A percentile compares a stretch with the other conserved stretches of the same genome.
Evolutionary conservation across 2,888 invertebrate genomes (phyloP).

Genomic region (Cerastis leucographa): DNA sequence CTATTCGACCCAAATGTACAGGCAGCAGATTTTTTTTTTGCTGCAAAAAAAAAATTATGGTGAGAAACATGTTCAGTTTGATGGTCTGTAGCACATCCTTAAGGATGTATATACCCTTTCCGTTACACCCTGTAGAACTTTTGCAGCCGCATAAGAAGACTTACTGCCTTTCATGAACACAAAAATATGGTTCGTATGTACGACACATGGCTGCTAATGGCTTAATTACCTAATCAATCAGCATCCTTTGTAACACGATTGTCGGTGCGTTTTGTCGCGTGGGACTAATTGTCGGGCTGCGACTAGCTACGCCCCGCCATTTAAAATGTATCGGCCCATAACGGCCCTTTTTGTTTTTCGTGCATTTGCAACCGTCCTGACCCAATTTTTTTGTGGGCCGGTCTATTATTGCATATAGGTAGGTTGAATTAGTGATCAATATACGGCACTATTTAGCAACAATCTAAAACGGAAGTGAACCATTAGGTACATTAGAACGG

Average conservation of each 20-base stretch:
- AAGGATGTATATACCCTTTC: too few relatives aligned
- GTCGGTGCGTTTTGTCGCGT: slow-evolving; percentile 70
- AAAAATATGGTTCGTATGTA: neutral
- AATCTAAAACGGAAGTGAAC: too few relatives aligned
- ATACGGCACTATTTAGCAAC: too few relatives aligned
- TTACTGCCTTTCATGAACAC: neutral
- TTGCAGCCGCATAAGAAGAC: neutral
- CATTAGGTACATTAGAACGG: neutral
- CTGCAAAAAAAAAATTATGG: too few relatives aligned
- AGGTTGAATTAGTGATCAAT: slow-evolving; percentile 5
- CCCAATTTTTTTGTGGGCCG: slow-evolving; percentile 41
- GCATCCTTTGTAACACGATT: slow-evolving; percentile 60
- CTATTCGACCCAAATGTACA: too few relatives aligned
- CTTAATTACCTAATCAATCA: neutral
- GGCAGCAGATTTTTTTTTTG: too few relatives aligned
- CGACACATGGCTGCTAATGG: neutral
- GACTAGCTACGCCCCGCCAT: slow-evolving; percentile 61
- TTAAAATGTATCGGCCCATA: slow-evolving; percentile 71
- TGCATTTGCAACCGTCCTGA: slow-evolving; percentile 43
- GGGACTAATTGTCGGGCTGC: slow-evolving; percentile 71
- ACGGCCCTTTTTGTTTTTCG: slow-evolving; percentile 61
- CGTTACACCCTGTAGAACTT: too few relatives aligned
- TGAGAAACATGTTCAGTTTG: too few relatives aligned
- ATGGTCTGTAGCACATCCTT: too few relatives aligned
- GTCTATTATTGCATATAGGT: slow-evolving; percentile 9